Percentiles rank a stretch among this genome's conserved stretches.
Conservation (phyloP, 2,888 invertebrate genomes). For the Philaethria dido region DNA sequence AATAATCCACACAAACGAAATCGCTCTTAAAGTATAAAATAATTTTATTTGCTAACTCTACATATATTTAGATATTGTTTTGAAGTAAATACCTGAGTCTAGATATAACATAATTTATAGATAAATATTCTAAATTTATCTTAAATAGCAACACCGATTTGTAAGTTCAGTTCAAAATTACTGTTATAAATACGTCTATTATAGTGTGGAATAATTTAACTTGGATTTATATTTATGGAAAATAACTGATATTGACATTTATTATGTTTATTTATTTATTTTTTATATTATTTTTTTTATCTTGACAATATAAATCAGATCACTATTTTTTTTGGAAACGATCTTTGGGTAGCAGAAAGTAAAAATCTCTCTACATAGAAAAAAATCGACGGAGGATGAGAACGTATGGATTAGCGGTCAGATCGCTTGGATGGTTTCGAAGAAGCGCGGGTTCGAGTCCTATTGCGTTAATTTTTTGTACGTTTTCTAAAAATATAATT, state of each 20-base stretch:
- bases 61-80: slow-evolving; percentile 28
- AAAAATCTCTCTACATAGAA: too few relatives aligned
- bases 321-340: too few relatives aligned
- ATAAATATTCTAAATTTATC: slow-evolving; percentile 31
- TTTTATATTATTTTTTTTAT: too few relatives aligned
- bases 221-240: slow-evolving; percentile 1
- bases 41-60: slow-evolving; percentile 30
- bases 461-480: too few relatives aligned
- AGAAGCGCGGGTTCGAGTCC: too few relatives aligned
- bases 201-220: background rate
- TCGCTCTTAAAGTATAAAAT: background rate
- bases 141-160: slow-evolving; percentile 13
- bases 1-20: background rate
- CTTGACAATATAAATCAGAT: too few relatives aligned
- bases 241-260: background rate
- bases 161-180: slow-evolving; percentile 10
- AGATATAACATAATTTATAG: slow-evolving; percentile 27
- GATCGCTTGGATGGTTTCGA: too few relatives aligned
- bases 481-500: too few relatives aligned
- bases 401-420: too few relatives aligned
- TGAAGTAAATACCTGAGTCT: slow-evolving; percentile 27
- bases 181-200: slow-evolving; percentile 12
- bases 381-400: too few relatives aligned
- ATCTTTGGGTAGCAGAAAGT: too few relatives aligned
- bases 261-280: background rate